These are phyloP conservation scores for Petrophora chlorosata DNA, from an alignment of 2,888 invertebrate species.

Conservation along the genomic window DNA sequence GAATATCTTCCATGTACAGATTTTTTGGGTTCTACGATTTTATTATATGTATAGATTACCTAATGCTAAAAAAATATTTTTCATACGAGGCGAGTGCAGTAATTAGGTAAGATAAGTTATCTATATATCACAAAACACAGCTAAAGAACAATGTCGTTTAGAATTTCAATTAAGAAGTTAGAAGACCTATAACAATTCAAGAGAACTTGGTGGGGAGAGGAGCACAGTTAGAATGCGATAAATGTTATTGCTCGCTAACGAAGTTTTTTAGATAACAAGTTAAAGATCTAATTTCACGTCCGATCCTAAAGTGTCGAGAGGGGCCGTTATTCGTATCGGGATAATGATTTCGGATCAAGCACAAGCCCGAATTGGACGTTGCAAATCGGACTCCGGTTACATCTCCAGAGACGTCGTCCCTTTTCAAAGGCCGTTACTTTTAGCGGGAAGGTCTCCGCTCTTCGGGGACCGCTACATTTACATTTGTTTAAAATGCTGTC, in stretches of 20 bases:
- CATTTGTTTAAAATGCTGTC: conserved; percentile 53
- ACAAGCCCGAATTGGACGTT: conserved; percentile 47
- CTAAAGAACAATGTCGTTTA: conserved; percentile 43
- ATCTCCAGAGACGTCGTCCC: conserved; percentile 51
- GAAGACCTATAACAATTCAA: conserved; percentile 62
- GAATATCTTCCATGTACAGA: too few relatives aligned
- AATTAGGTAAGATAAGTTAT: too few relatives aligned
- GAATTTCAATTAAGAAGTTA: conserved; percentile 68
- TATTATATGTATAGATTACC: too few relatives aligned
- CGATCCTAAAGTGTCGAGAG: conserved; percentile 31
- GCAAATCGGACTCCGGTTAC: conserved; percentile 46
- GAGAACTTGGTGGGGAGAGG: conserved; percentile 47
- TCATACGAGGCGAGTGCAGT: too few relatives aligned
- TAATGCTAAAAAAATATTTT: too few relatives aligned
- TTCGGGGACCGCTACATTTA: conserved; percentile 45
- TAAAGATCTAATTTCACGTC: conserved; percentile 43
- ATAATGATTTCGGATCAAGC: conserved; percentile 53
- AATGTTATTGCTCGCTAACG: conserved; percentile 47
- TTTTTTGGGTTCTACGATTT: too few relatives aligned
- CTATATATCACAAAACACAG: too few relatives aligned
- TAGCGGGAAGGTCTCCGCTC: conserved; percentile 49
- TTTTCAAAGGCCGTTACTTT: conserved; percentile 54
- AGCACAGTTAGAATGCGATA: conserved; percentile 54
- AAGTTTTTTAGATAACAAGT: too few relatives aligned
- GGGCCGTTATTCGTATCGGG: conserved; percentile 46